Conservation (phyloP, 1,140 invertebrate genomes). For the Dendroctonus valens region DNA sequence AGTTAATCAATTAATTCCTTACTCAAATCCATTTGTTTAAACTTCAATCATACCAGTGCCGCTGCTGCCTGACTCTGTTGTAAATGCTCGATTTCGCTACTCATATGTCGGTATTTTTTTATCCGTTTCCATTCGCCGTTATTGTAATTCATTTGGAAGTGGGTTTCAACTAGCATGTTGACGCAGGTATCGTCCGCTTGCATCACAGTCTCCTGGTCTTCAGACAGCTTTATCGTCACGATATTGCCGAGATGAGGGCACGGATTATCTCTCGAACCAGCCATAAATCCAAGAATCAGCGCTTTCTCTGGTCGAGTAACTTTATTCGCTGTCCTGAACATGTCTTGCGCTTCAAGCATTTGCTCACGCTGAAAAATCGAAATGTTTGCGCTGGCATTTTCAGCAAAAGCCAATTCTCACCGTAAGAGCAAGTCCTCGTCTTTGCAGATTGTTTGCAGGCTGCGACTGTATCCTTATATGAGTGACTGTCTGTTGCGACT, state of each 20-base stretch:
- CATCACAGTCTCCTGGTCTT: slow-evolving; percentile 78
- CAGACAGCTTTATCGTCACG: slow-evolving; percentile 88
- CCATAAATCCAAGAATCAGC: slow-evolving; percentile 97
- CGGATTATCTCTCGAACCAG: slow-evolving; percentile 91
- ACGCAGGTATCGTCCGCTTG: slow-evolving; percentile 72
- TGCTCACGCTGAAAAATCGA: slow-evolving; percentile 74
- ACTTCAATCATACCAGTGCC: slow-evolving; percentile 41
- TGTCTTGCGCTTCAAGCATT: slow-evolving; percentile 95
- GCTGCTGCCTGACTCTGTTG: slow-evolving; percentile 40
- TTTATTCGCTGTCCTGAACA: slow-evolving; percentile 94
- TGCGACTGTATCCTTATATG: slow-evolving; percentile 59
- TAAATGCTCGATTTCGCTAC: slow-evolving; percentile 54
- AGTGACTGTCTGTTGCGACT: slow-evolving; percentile 55
- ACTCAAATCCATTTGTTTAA: slow-evolving; percentile 11
- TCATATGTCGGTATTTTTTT: slow-evolving; percentile 74
- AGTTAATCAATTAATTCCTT: neutral
- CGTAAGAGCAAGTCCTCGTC: slow-evolving; percentile 76
- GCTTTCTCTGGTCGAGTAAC: slow-evolving; percentile 95
- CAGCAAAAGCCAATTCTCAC: slow-evolving; percentile 53
- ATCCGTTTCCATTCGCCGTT: slow-evolving; percentile 92
- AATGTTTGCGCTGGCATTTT: neutral
- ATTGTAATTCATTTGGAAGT: slow-evolving; percentile 96
- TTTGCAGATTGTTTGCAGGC: slow-evolving; percentile 57
- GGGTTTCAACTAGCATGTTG: slow-evolving; percentile 82
- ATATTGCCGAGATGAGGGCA: slow-evolving; percentile 91